These are phyloP conservation scores for Sarcophaga caerulescens DNA, from an alignment of 2,888 invertebrate species.

Conservation along the genomic window DNA sequence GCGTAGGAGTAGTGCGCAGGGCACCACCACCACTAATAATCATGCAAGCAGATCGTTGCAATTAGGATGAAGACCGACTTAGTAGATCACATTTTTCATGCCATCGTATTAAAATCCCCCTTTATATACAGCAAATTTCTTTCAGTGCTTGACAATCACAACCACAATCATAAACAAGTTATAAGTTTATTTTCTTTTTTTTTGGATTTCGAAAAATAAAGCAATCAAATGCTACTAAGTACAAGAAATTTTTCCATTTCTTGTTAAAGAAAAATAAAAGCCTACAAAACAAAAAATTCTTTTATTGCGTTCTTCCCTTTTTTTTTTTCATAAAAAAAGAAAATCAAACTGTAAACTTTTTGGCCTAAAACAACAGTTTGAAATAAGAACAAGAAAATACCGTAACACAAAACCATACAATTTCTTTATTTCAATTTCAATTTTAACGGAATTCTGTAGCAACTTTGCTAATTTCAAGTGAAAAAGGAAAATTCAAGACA, in stretches of 20 bases:
- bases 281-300: slow-evolving; percentile 53
- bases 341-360: slow-evolving; percentile 55
- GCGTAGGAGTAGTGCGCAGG: too few relatives aligned
- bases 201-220: slow-evolving; percentile 33
- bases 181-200: slow-evolving; percentile 3
- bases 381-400: slow-evolving; percentile 62
- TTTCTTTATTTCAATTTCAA: slow-evolving; percentile 57
- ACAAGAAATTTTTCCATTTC: slow-evolving; percentile 54
- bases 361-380: slow-evolving; percentile 14
- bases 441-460: slow-evolving; percentile 49
- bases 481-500: not conserved
- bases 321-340: slow-evolving; percentile 37
- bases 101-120: not conserved
- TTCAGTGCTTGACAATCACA: slow-evolving; percentile 18
- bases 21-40: too few relatives aligned
- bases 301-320: slow-evolving; percentile 18
- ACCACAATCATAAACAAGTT: slow-evolving; percentile 40
- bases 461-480: slow-evolving; percentile 36
- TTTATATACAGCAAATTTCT: not conserved
- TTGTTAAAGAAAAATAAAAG: slow-evolving; percentile 45
- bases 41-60: too few relatives aligned
- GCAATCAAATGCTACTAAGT: slow-evolving; percentile 59
- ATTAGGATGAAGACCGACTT: too few relatives aligned
- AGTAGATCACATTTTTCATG: too few relatives aligned
- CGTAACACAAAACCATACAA: slow-evolving; percentile 62